Conservation (phyloP, 2,888 invertebrate species). For the Branchellion lobata region DNA sequence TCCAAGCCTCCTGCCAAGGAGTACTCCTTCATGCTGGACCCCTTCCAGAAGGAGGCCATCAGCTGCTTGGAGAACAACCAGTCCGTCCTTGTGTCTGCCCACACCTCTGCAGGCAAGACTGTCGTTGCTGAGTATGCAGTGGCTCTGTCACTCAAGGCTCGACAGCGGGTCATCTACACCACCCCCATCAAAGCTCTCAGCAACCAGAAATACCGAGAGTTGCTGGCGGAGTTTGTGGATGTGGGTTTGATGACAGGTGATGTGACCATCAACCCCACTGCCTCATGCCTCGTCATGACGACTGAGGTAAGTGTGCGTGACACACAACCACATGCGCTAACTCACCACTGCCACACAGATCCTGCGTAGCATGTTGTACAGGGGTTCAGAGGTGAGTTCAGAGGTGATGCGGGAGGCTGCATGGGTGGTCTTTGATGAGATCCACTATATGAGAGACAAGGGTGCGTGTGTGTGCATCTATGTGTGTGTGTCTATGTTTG, state of each 20-base stretch:
- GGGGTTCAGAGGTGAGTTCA: constrained; percentile 96
- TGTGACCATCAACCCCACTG: constrained; percentile 96
- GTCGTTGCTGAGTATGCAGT: constrained; percentile 96
- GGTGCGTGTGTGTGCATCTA: constrained; percentile 53
- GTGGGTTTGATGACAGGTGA: constrained; percentile 98
- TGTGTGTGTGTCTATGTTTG: not conserved
- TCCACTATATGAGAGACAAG: constrained; percentile 99
- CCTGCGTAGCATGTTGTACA: constrained; percentile 93
- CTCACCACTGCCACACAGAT: constrained; percentile 72
- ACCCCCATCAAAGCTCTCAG: constrained; percentile 98
- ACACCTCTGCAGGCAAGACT: constrained; percentile 98
- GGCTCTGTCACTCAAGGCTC: constrained; percentile 85
- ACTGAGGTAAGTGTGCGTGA: constrained; percentile 75
- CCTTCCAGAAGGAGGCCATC: constrained; percentile 95
- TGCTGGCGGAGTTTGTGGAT: constrained; percentile 92
- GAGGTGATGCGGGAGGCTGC: constrained; percentile 99
- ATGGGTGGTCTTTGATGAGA: constrained; percentile 99
- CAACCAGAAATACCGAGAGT: constrained; percentile 97
- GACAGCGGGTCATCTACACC: constrained; percentile 97
- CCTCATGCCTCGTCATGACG: constrained; percentile 98
- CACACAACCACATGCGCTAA: not conserved
- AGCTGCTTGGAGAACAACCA: constrained; percentile 95
- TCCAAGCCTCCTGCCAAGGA: constrained; percentile 74
- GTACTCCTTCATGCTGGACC: constrained; percentile 91
- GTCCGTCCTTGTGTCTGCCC: constrained; percentile 96